Evolutionary conservation across 1,140 invertebrate genomes (phyloP).

Genomic region (Papilio xuthus): DNA sequence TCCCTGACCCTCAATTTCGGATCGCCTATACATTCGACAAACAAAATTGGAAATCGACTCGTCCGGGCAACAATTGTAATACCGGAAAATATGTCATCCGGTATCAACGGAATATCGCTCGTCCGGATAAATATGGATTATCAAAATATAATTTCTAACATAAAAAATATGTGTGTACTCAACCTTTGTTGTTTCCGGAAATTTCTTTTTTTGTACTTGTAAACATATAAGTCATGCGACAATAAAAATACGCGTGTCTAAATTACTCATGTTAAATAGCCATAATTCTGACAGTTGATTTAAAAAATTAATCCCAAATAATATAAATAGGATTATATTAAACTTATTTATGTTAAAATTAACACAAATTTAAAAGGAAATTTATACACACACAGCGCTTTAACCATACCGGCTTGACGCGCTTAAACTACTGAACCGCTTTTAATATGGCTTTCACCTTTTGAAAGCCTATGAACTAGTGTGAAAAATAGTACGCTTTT

Average conservation of each 20-base stretch:
- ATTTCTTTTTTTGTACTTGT: not conserved
- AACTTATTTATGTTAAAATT: not conserved
- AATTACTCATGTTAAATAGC: too few species aligned
- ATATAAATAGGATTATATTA: too few species aligned
- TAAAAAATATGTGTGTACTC: not conserved
- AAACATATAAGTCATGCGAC: too few species aligned
- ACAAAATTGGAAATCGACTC: constrained; percentile 27
- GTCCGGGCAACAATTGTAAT: constrained; percentile 17
- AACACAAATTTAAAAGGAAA: not conserved
- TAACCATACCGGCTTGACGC: not conserved
- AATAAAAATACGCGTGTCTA: too few species aligned
- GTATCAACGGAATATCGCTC: not conserved
- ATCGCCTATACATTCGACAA: constrained; percentile 26
- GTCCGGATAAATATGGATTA: constrained; percentile 6
- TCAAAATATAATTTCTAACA: not conserved
- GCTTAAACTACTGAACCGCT: constrained; percentile 9
- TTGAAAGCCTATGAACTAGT: constrained; percentile 5
- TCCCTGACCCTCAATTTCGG: constrained; percentile 17
- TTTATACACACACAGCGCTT: not conserved
- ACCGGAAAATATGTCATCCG: constrained; percentile 12
- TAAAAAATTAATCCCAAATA: too few species aligned
- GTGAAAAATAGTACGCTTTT: constrained; percentile 15
- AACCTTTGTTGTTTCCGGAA: not conserved
- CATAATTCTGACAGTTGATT: too few species aligned
- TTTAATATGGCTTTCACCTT: constrained; percentile 21